Evolutionary conservation across 2,113 vertebrate species (phyloP), one percentile per base, ranked within the genome.

Genomic region (Circaetus cinerascens): DNA sequence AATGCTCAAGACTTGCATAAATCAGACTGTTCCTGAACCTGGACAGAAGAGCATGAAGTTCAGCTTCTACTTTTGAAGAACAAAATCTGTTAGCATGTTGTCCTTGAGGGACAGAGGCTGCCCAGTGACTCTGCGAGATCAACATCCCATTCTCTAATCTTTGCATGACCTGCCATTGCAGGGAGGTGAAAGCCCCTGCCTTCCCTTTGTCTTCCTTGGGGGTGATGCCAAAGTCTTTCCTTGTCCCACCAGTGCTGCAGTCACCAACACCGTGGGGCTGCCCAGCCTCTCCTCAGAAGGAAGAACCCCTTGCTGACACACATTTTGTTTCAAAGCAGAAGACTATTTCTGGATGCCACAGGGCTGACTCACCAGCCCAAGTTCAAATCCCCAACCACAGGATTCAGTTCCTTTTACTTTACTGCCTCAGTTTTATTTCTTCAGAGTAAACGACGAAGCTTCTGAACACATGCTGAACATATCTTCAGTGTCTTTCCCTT

Each of bases 321-420:
- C 34, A 32, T 89, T 81, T 81, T 85, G 60, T 87, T 96, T 93
- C 2, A 0, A 95, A 93, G 91, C 36, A 95, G 73, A 75, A 77
- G 64, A 66, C 80, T 96, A 94, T 97, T 97, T 96, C 86, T 94
- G 90, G 86, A 73, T 82, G 13, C 27, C 66, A 82, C 43, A 45
- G 38, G 26, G 32, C 80, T 95, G 89, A 95, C 66, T 97, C 91
- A 95, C 57, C 14, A 95, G 68, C 48, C 56, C 2, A 4, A 81
- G 64, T 92, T 94, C 73, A 92, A 89, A 71, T 87, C 68, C 43
- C 34, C 77, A 91, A 78, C 88, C 94, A 85, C 86, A 95, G 62
- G 84, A 91, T 79, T 96, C 95, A 91, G 80, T 97, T 96, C 93
- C 95, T 94, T 97, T 91, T 95, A 60, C 46, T 91, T 95, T 59